These are phyloP conservation scores for Stramonita haemastoma DNA, from an alignment of 2,888 invertebrate genomes.

Conservation along the genomic window DNA sequence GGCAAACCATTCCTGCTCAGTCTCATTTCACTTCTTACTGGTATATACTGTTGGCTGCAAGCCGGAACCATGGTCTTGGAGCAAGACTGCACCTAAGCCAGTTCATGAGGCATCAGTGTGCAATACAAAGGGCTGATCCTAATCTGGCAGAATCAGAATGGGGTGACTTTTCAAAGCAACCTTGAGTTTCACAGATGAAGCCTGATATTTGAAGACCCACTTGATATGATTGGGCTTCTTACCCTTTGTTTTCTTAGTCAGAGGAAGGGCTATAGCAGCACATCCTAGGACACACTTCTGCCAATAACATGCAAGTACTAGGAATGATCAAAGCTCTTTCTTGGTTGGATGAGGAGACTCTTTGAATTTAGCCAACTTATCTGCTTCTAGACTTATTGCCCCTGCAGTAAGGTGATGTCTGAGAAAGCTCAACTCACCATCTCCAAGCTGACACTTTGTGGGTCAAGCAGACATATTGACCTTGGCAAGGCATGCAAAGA, in stretches of 20 bases:
- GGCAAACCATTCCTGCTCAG: background rate
- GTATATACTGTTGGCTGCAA: slow-evolving; percentile 21
- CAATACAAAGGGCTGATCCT: slow-evolving; percentile 28
- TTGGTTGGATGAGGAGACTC: slow-evolving; percentile 1
- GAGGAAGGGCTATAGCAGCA: too few species aligned
- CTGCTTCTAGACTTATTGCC: background rate
- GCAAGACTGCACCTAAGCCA: slow-evolving; percentile 26
- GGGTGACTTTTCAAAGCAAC: background rate
- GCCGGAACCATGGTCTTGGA: slow-evolving; percentile 14
- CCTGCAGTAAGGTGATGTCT: too few species aligned
- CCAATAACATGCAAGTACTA: slow-evolving; percentile 31
- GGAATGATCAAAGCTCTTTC: slow-evolving; percentile 29
- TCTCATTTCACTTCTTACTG: background rate
- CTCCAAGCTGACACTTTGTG: slow-evolving; percentile 2
- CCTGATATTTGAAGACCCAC: background rate
- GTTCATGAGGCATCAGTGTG: slow-evolving; percentile 31
- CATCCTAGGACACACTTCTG: slow-evolving; percentile 22
- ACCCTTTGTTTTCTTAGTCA: too few species aligned
- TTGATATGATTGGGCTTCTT: background rate
- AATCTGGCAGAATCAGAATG: slow-evolving; percentile 29
- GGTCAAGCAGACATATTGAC: background rate
- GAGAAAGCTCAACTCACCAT: background rate
- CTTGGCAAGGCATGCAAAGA: background rate
- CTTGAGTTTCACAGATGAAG: background rate
- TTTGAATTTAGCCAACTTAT: background rate